These are phyloP conservation scores for Podabrus alpinus DNA, from an alignment of 2,888 invertebrate genomes.

Conservation along the genomic window DNA sequence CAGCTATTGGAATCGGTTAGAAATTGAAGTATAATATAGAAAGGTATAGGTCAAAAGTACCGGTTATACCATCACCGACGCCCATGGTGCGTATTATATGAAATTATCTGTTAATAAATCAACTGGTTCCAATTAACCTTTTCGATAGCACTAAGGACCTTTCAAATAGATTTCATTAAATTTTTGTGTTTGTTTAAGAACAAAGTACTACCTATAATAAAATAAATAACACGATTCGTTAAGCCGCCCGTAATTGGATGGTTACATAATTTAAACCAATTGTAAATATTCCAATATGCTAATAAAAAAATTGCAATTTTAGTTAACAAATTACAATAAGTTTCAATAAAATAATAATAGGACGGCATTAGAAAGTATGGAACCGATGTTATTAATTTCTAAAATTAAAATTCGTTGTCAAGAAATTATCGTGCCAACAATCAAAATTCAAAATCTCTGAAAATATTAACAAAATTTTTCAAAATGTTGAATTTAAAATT, in stretches of 20 bases:
- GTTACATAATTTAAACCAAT: too few relatives aligned
- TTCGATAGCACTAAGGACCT: neutral
- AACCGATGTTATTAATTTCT: neutral
- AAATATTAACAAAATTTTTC: neutral
- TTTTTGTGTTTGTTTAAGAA: neutral
- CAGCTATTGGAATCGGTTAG: too few relatives aligned
- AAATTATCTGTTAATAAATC: neutral
- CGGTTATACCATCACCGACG: too few relatives aligned
- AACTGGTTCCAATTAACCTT: neutral
- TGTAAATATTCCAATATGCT: too few relatives aligned
- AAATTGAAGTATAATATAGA: too few relatives aligned
- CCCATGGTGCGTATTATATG: neutral
- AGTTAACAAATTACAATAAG: too few relatives aligned
- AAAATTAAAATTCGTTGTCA: neutral
- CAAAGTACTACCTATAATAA: neutral
- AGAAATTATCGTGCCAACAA: neutral
- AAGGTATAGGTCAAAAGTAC: too few relatives aligned
- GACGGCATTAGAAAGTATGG: neutral
- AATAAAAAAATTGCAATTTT: too few relatives aligned
- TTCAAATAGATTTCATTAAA: neutral
- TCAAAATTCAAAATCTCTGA: neutral
- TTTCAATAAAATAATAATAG: neutral
- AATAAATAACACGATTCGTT: neutral
- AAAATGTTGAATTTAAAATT: neutral
- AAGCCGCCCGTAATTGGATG: neutral